Evolutionary conservation across 2,888 invertebrate genomes (phyloP).

Genomic region (Erebia epiphron): DNA sequence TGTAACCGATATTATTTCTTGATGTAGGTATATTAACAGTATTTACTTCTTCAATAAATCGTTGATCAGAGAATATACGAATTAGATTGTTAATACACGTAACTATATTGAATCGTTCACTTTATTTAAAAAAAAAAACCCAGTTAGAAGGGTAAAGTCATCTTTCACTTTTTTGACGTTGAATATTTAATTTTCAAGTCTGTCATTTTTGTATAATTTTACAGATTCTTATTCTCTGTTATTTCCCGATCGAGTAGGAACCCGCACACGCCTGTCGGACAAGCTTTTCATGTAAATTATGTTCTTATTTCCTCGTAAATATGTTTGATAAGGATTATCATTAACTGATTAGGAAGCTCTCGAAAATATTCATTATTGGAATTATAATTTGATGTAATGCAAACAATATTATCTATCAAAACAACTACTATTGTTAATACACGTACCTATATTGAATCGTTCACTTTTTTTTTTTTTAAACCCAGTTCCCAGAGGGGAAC

Average conservation of each 20-base stretch:
- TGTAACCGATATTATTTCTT: background rate
- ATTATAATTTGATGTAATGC: constrained; percentile 21
- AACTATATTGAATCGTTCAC: background rate
- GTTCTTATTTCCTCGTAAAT: constrained; percentile 30
- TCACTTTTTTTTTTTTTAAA: no score
- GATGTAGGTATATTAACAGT: background rate
- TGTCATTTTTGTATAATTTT: background rate
- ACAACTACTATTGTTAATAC: no score
- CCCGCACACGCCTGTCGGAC: constrained; percentile 19
- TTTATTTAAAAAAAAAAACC: background rate
- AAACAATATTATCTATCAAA: constrained; percentile 6
- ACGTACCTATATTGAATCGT: no score
- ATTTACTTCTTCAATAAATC: background rate
- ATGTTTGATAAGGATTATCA: constrained; percentile 36
- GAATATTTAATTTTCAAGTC: background rate
- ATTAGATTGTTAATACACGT: background rate
- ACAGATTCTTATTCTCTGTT: background rate
- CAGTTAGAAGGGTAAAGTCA: background rate
- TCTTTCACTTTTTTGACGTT: background rate
- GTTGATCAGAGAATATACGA: background rate
- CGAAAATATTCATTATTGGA: constrained; percentile 37
- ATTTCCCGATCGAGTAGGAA: background rate
- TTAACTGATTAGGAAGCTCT: constrained; percentile 36
- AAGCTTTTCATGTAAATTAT: constrained; percentile 26
- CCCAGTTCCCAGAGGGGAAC: no score